Evolutionary conservation across 2,797 vertebrate species (phyloP).

Genomic region (Rhinophrynus dorsalis): DNA sequence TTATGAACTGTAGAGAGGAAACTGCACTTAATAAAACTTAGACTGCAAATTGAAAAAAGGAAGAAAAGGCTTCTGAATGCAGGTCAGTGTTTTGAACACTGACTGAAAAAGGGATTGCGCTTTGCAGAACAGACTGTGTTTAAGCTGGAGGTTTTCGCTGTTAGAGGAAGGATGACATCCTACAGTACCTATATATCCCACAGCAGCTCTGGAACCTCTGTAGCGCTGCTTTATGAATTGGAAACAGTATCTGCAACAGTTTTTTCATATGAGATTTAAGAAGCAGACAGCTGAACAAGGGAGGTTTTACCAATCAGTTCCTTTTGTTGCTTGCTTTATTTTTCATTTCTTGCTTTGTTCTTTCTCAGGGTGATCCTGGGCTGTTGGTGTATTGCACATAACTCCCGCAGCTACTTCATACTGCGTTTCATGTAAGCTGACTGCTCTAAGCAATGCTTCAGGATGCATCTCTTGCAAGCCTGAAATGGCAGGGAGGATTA

Average conservation of each 20-base stretch:
- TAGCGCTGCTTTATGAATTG: background rate
- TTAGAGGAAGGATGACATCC: slow-evolving; percentile 29
- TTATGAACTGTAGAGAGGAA: slow-evolving; percentile 67
- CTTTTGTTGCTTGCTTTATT: slow-evolving; percentile 1
- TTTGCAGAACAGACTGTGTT: slow-evolving; percentile 15
- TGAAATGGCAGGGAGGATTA: slow-evolving; percentile 83
- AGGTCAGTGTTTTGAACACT: slow-evolving; percentile 17
- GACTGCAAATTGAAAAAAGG: slow-evolving; percentile 15
- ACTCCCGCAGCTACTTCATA: slow-evolving; percentile 88
- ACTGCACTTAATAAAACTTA: slow-evolving; percentile 58
- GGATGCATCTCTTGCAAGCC: slow-evolving; percentile 68
- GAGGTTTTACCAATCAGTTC: background rate
- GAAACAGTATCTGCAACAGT: slow-evolving; percentile 12
- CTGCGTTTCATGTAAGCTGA: slow-evolving; percentile 85
- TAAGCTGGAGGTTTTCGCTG: slow-evolving; percentile 15
- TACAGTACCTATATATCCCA: slow-evolving; percentile 5
- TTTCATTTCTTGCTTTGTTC: slow-evolving; percentile 2
- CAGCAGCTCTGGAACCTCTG: slow-evolving; percentile 22
- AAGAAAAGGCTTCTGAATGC: background rate
- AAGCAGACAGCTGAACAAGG: background rate
- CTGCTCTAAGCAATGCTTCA: slow-evolving; percentile 74
- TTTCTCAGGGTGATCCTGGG: background rate
- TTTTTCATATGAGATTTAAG: slow-evolving; percentile 8
- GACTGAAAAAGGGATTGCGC: slow-evolving; percentile 21
- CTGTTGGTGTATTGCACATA: slow-evolving; percentile 81